Percentiles rank a stretch among this genome's conserved stretches.
Conservation (phyloP, 1,140 invertebrate species). For the Drosophila tsacasi region DNA sequence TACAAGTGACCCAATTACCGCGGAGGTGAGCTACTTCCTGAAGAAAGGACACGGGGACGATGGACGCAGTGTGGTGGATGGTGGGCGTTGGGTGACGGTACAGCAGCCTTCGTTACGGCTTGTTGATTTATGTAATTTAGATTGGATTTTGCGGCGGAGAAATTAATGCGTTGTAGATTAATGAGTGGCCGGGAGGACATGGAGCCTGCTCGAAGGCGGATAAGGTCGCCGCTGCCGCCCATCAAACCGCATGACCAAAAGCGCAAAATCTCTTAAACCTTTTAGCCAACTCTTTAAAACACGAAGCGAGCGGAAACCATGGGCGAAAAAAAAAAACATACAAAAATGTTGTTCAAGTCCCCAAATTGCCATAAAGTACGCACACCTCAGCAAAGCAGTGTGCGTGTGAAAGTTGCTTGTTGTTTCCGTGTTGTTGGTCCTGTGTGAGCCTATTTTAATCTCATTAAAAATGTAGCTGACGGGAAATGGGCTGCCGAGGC, state of each 20-base stretch:
- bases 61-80: neutral
- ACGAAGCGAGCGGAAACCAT: neutral
- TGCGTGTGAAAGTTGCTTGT: constrained; percentile 43
- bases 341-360: constrained; percentile 65
- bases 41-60: constrained; percentile 2
- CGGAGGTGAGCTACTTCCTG: constrained; percentile 9
- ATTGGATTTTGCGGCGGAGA: constrained; percentile 81
- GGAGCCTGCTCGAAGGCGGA: constrained; percentile 32
- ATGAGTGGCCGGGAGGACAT: constrained; percentile 71
- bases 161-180: constrained; percentile 81
- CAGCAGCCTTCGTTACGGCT: constrained; percentile 70
- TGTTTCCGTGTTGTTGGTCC: constrained; percentile 55
- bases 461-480: constrained; percentile 81
- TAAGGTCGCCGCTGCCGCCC: constrained; percentile 41
- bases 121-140: constrained; percentile 83
- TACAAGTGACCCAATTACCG: constrained; percentile 80
- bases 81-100: constrained; percentile 4
- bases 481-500: constrained; percentile 62
- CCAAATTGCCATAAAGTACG: constrained; percentile 81
- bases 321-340: constrained; percentile 15
- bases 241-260: constrained; percentile 53
- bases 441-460: constrained; percentile 81
- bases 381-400: constrained; percentile 56
- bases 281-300: constrained; percentile 69
- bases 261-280: constrained; percentile 71